Evolutionary conservation across 2,113 vertebrate species (phyloP), one percentile per base, ranked within the genome.

Genomic region (Empidonax alnorum): DNA sequence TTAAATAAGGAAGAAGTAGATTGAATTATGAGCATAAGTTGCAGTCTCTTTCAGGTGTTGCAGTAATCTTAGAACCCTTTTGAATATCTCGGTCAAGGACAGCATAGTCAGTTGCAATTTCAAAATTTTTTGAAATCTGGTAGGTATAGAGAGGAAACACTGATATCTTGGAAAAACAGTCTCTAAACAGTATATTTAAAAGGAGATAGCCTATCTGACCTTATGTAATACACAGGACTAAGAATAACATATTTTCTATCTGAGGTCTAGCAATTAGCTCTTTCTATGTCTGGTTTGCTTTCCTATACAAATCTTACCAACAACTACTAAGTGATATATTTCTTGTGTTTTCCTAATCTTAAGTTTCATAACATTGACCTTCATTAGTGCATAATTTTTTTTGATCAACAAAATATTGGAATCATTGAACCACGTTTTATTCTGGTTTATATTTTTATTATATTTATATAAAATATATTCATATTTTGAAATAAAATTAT

Each of bases 301-400:
- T 80, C 33, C 30, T 69, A 23, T 42, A 65, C 20, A 78, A 59
- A 77, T 56, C 62, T 74, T 96, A 84, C 52, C 31, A 79, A 53
- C 46, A 80, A 23, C 63, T 89, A 74, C 80, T 90, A 96, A 35
- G 28, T 41, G 19, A 76, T 47, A 41, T 15, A 49, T 89, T 96
- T 94, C 58, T 55, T 72, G 5, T 91, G 41, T 86, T 80, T 81
- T 87, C 80, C 90, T 87, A 94, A 90, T 78, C 33, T 95, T 86
- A 76, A 94, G 68, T 52, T 85, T 80, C 14, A 41, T 67, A 85
- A 58, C 4, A n/a, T 28, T 86, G 49, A 89, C 77, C 78, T 96
- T 95, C 68, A 93, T 44, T 89, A 71, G 58, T 84, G 50, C 83
- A 82, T 17, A 93, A 71, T 94, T 92, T 80, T 94, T 49, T 87